Base-by-base conservation (phyloP, 2,888 invertebrate species). In the Clostera curtula region DNA sequence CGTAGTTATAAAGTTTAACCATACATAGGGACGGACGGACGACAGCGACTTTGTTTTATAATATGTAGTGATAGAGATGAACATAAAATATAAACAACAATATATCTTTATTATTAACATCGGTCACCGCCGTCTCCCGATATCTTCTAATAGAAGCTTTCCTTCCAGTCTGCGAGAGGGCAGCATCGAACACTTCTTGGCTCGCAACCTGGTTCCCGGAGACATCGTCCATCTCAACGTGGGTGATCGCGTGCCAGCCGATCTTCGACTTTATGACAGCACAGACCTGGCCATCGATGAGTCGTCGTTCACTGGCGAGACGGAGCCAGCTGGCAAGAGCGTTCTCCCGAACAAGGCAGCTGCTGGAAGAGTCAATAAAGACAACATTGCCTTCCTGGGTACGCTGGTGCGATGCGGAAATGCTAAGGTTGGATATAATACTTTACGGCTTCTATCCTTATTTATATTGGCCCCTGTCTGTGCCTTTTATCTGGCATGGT, bases 301-400 rank as follows among this genome's bases (percentile, higher is more conserved):
- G 80, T 97, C 97, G 26, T 97, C 97, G 44, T 98, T 99, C 70
- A 99, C 99, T 0, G 99, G 99, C 0, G 99, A 99, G 82, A 97
- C 97, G 0, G 96, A 98, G 63, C 98, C 99, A 8, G 91, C 94
- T 0, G 84, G 84, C 18, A 96, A 96, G 73, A 89, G 86, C 32
- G 89, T 90, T 0, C 68, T 88, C 27, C 91, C 90, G 35, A 85
- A 82, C 14, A 87, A 86, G 40, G 87, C 88, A 6, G 87, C 88
- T 30, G 88, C 88, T 34, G 88, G 88, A 8, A 86, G 90, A 43
- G 88, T 89, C 25, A 88, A 88, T 37, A 93, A 91, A 71, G 89
- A 86, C 28, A 98, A 98, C 68, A 91, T 99, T 34, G 97, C 95
- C 0, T 99, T 98, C 68, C 95, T 99, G 98, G 99, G 99, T 12